Base-by-base conservation (phyloP, 2,888 invertebrate genomes). In the Amaurobius ferox region DNA sequence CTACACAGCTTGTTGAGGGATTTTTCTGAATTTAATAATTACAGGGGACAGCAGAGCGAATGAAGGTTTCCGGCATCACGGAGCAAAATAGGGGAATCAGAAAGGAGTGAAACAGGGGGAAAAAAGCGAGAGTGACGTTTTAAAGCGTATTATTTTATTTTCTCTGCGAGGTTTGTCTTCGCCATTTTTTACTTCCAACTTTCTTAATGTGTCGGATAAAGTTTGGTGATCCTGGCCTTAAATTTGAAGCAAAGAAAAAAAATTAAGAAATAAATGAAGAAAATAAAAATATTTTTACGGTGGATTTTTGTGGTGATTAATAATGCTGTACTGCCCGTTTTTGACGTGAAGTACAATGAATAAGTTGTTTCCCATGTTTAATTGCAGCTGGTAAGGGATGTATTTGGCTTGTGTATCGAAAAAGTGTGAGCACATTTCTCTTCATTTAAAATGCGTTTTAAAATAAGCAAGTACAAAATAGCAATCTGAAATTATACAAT, bases 11-110 rank as follows among this genome's bases (percentile, higher is more conserved):
- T 40, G 26, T 64, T 32, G 16, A 55, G 64, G 6, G 23, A 39
- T 70, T 79, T 44, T 79, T 79, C 62, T 30, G 35, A 11, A 70
- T 62, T 61, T 71, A 61, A 79, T 79, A 79, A 79, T 79, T 79
- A 40, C 62, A 62, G 40, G 19, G 62, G 9, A 71, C 62, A 40
- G 13, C 23, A 40, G 62, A 62, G 26, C 29, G 70, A 26, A 62
- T 68, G 19, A 64, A 30, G 26, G 16, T 68, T 79, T 61, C 62
- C 61, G 40, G 29, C 62, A 40, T 39, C 23, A 23, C 39, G 23
- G 35, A 35, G n/a, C 9, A 35, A 35, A 35, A 35, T 35, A 35
- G 35, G 9, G 9, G 35, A 35, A n/a, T n/a, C 35, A 35, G 6
- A 35, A 5, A 35, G 9, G 9, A 67, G 11, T 7, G 1, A 13